Percentiles rank a stretch among this genome's conserved stretches.
Conservation (phyloP, 2,113 vertebrate species). For the Ranitomeya variabilis region DNA sequence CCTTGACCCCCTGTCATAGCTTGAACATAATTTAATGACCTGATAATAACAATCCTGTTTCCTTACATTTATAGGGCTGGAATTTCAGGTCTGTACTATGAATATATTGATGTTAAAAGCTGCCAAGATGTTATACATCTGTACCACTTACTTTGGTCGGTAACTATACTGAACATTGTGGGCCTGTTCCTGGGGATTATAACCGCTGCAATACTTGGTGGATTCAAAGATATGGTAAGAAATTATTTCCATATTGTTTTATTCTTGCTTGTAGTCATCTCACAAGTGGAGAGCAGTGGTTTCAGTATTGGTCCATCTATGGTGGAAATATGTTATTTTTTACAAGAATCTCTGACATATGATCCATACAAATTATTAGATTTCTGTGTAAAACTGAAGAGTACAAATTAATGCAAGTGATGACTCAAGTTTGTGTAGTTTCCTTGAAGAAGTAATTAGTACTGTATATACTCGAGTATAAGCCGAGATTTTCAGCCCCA, state of each 20-base stretch:
- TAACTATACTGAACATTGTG: constrained; percentile 93
- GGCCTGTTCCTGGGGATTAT: constrained; percentile 96
- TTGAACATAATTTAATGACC: background rate
- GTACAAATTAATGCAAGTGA: background rate
- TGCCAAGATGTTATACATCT: constrained; percentile 97
- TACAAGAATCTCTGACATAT: background rate
- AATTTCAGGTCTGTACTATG: constrained; percentile 91
- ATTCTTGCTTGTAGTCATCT: no score
- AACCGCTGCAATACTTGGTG: constrained; percentile 93
- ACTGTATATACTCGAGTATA: no score
- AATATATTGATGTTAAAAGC: constrained; percentile 94
- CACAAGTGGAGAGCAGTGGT: no score
- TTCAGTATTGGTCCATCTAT: background rate
- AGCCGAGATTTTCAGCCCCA: no score
- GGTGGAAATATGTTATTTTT: background rate
- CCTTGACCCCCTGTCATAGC: background rate
- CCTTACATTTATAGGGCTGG: constrained; percentile 73
- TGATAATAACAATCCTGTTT: background rate
- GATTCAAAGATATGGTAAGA: constrained; percentile 96
- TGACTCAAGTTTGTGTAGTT: background rate
- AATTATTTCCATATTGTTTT: background rate
- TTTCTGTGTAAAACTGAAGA: background rate
- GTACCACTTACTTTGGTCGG: constrained; percentile 94
- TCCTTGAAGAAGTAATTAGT: background rate
- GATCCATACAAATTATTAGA: background rate